Conservation (phyloP, 2,797 vertebrate species). For the Remorina albescens region DNA sequence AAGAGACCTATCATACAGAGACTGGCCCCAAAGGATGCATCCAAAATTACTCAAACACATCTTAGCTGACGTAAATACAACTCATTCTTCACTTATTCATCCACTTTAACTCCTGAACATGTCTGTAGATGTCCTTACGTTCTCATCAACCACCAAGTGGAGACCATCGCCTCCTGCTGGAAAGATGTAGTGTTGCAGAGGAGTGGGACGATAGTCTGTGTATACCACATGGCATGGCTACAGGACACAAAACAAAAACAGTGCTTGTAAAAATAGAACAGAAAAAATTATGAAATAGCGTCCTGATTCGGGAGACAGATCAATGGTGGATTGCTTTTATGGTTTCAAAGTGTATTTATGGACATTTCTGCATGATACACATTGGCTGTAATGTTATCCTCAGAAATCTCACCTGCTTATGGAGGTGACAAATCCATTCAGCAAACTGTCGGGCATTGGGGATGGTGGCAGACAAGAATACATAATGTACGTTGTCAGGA, state of each 20-base stretch:
- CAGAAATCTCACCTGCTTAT: constrained; percentile 88
- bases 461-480: constrained; percentile 98
- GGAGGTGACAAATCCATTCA: constrained; percentile 98
- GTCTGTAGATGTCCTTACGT: constrained; percentile 83
- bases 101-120: neutral
- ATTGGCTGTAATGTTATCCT: no score
- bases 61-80: neutral
- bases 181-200: constrained; percentile 97
- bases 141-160: constrained; percentile 98
- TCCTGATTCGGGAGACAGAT: no score
- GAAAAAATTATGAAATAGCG: neutral
- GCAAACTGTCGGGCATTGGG: constrained; percentile 98
- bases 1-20: neutral
- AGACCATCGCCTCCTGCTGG: constrained; percentile 98
- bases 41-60: neutral
- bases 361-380: neutral
- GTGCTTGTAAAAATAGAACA: neutral
- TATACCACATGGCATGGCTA: constrained; percentile 98
- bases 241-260: constrained; percentile 45
- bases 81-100: neutral
- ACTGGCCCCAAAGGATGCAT: neutral
- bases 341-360: neutral
- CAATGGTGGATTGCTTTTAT: no score
- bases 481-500: constrained; percentile 98
- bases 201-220: constrained; percentile 97